Evolutionary conservation across 1,140 invertebrate species (phyloP), one percentile per base, ranked within the genome.

Genomic region (Rhizoglyphus robini): DNA sequence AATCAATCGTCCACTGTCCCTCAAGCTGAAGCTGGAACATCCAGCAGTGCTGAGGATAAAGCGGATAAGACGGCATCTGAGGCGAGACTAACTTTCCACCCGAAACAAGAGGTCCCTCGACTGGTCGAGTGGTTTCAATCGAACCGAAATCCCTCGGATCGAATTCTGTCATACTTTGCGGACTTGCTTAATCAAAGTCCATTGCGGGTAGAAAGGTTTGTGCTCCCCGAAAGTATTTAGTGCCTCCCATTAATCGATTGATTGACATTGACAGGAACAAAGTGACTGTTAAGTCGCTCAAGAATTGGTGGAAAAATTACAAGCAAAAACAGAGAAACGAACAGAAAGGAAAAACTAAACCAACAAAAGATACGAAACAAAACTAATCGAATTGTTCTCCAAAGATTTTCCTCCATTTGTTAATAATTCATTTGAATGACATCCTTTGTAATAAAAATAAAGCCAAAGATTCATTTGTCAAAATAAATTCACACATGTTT

Each of bases 241-340:
- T 65, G 0, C 3, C 46, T 65, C 46, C n/a, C 23, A 59, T 60
- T 36, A 13, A 23, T 32, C 2, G 59, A 18, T 46, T 31, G 11
- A 20, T 3, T 46, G 2, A 30, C 20, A 41, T 0, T 63, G 46
- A 18, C 18, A 71, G 70, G 61, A 71, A 70, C n/a, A 74, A 75
- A 70, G 69, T 76, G 11, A 71, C 71, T 8, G 30, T 71, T 0
- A 65, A 65, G 4, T 72, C 70, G 47, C 54, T 76, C 8, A 75
- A 74, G 68, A 75, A 73, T 54, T 76, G 75, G 75, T 76, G 74
- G 74, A 75, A 75, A 70, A 76, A 76, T 69, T 54, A 54, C 20
- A 54, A 54, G 23, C 74, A 75, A 67, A 69, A 70, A 61, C 75
- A 76, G 54, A 61, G 73, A 48, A 71, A 73, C 65, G 68, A 64